Evolutionary conservation across 1,140 invertebrate species (phyloP), one percentile per base, ranked within the genome.

Genomic region (Cyphomyrmex costatus): DNA sequence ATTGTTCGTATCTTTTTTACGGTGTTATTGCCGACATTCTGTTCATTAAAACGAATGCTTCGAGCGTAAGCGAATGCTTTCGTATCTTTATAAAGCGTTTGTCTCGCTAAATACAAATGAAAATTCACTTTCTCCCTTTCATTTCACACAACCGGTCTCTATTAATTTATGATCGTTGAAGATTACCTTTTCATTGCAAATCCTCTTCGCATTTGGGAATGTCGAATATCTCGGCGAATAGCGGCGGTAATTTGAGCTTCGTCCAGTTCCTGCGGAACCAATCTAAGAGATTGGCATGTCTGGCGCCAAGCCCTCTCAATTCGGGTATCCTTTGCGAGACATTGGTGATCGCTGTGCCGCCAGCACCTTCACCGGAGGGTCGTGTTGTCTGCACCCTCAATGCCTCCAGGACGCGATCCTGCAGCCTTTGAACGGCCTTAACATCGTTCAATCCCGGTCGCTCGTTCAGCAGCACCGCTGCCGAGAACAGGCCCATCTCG

Each of bases 211-310:
- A 97, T 95, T 98, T 99, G 66, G 98, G 98, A 96, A 99, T 99
- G 96, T 99, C 99, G 95, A 99, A 99, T 91, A 99, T 99, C 95
- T 99, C 99, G 33, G 98, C 98, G 94, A 99, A 99, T 53, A 99
- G 96, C 1, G 98, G 98, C 49, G 98, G 98, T 91, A 99, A 96
- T 85, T 97, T 96, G 51, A 99, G 96, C 90, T 97, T 97, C 79
- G 96, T 96, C 98, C 98, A 99, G 95, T 99, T 97, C 83, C 96
- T 95, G 86, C 98, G 96, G 94, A 98, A 99, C 98, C 98, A 99
- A 91, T 98, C 97, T 87, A 99, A 96, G 89, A 98, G 97, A 90
- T 97, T 97, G 86, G 97, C 96, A 94, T 99, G 98, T 89, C 97
- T 97, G 21, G 96, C 96, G 1, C 98, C 98, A n/a, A 99, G 96